phyloP scores from a whole-genome alignment of 2,888 invertebrate species.

The Agrochola lychnidis region DNA sequence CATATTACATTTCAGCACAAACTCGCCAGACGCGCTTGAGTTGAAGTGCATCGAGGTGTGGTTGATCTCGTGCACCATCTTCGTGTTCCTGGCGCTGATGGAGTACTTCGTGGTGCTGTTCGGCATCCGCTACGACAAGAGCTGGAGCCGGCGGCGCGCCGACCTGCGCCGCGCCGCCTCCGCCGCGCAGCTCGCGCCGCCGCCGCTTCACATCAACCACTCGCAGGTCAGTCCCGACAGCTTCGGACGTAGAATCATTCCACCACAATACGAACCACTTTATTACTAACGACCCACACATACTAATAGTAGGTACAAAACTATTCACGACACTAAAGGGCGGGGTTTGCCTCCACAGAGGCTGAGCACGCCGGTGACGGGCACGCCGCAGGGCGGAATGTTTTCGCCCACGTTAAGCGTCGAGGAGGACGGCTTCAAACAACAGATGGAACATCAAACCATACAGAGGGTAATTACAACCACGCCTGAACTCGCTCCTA shows the following conservation, averaged over 20 bases:
- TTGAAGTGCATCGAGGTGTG: conserved; percentile 92
- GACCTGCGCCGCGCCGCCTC: conserved; percentile 86
- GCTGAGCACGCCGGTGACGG: conserved; percentile 86
- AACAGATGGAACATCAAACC: conserved; percentile 88
- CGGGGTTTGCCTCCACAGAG: conserved; percentile 77
- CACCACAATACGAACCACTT: conserved; percentile 61
- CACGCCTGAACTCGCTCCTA: conserved; percentile 48
- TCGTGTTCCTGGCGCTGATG: conserved; percentile 92
- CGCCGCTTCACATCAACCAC: conserved; percentile 86
- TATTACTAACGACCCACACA: conserved; percentile 8
- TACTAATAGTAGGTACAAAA: background rate
- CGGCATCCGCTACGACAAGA: conserved; percentile 92
- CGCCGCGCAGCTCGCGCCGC: conserved; percentile 84
- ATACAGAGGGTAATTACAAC: conserved; percentile 87
- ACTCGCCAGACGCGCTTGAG: conserved; percentile 92
- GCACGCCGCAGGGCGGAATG: conserved; percentile 86
- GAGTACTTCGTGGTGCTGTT: conserved; percentile 92
- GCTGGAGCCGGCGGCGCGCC: conserved; percentile 89
- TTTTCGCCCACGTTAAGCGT: conserved; percentile 86
- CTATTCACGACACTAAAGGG: conserved; percentile 39
- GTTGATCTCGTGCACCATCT: conserved; percentile 92
- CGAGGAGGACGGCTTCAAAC: conserved; percentile 88
- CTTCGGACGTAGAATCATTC: conserved; percentile 51
- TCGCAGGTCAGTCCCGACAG: conserved; percentile 78
- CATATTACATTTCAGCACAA: conserved; percentile 86